Evolutionary conservation across 2,888 invertebrate genomes (phyloP).

Genomic region (Hypercompe scribonia): DNA sequence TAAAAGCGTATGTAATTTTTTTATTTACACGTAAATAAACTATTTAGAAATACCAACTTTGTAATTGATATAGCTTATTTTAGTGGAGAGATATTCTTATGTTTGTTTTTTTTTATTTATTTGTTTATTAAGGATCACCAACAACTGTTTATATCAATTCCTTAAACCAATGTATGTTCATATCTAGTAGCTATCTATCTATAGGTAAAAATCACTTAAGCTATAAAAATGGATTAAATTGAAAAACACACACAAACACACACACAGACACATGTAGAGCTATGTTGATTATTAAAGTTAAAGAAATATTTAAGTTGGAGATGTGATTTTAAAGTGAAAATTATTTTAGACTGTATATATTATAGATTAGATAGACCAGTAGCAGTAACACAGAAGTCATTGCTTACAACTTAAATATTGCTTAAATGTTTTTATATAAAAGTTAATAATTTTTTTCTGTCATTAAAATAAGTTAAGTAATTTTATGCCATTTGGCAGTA

Average conservation of each 20-base stretch:
- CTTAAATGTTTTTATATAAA: neutral
- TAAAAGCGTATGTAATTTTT: neutral
- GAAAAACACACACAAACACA: too few relatives aligned
- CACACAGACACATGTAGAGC: too few relatives aligned
- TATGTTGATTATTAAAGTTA: too few relatives aligned
- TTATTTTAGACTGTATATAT: too few relatives aligned
- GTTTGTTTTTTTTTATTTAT: too few relatives aligned
- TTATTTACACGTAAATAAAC: neutral
- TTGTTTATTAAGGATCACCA: too few relatives aligned
- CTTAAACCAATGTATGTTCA: too few relatives aligned
- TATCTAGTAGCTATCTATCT: too few relatives aligned
- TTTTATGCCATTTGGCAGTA: neutral
- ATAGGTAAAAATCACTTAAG: too few relatives aligned
- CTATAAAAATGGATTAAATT: too few relatives aligned
- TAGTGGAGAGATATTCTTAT: neutral
- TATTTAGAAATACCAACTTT: neutral
- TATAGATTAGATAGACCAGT: too few relatives aligned
- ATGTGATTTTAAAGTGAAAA: neutral
- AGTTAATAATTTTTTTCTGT: neutral
- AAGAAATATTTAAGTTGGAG: neutral
- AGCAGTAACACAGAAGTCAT: neutral
- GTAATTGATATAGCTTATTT: neutral
- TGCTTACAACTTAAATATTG: neutral
- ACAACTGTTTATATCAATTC: too few relatives aligned
- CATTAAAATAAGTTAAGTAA: neutral